Base-by-base conservation (phyloP, 1,140 invertebrate genomes). In the Gonatopus flavifemur region DNA sequence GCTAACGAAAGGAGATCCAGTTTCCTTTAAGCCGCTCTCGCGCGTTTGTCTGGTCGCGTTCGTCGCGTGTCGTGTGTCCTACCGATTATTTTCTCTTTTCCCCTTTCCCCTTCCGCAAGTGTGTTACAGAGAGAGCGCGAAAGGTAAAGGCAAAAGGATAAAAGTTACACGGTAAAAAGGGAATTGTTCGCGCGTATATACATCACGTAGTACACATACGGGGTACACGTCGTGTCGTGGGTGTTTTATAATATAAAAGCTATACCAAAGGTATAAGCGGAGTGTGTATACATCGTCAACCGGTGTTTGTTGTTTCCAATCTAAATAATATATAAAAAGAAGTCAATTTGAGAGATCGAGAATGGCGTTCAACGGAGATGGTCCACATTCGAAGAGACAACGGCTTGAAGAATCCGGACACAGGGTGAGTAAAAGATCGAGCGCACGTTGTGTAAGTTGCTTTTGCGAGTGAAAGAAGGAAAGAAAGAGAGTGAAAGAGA, bases 281-380 rank as follows among this genome's bases (percentile, higher is more conserved):
- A n/a, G n/a, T n/a, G n/a, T n/a, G n/a, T n/a, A n/a, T n/a, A n/a
- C n/a, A n/a, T n/a, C n/a, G n/a, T n/a, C n/a, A n/a, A n/a, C n/a
- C n/a, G n/a, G n/a, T n/a, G n/a, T n/a, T n/a, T n/a, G n/a, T n/a
- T n/a, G n/a, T n/a, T n/a, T n/a, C n/a, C n/a, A n/a, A n/a, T n/a
- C n/a, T n/a, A n/a, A n/a, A n/a, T n/a, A n/a, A n/a, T n/a, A n/a
- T n/a, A n/a, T n/a, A n/a, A n/a, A n/a, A 15, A 15, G 13, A 16
- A 22, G 30, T 16, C 16, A 21, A 3, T 20, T n/a, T 16, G 15
- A 42, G 28, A 55, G 37, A 21, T 22, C 55, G 43, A 69, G 65
- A 62, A 81, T 80, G 80, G 79, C 80, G 66, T 81, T 80, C 72
- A 81, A 81, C 69, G 80, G 79, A 60, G 79, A 81, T 63, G 80